These are phyloP conservation scores for Drosophila littoralis DNA, from an alignment of 1,140 invertebrate genomes.

Conservation along the genomic window DNA sequence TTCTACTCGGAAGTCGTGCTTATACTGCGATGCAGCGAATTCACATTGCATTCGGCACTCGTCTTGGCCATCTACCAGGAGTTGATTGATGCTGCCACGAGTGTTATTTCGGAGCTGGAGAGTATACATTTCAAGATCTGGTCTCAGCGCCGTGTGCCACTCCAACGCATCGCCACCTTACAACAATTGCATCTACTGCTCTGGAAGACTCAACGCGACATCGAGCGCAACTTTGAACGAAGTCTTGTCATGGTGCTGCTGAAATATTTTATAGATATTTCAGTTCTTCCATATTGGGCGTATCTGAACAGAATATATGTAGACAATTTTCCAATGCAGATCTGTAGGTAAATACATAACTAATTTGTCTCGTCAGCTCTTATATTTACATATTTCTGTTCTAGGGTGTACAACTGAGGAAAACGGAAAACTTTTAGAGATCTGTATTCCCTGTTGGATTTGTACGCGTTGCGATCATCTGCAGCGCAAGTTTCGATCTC, in stretches of 20 bases:
- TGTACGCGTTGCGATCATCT: conserved; percentile 32
- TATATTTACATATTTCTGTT: background rate
- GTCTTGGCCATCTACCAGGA: conserved; percentile 32
- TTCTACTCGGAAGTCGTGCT: conserved; percentile 39
- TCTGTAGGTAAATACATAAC: conserved; percentile 9
- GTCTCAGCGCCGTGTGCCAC: background rate
- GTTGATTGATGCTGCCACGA: conserved; percentile 7
- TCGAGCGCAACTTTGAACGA: conserved; percentile 23
- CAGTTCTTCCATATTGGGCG: conserved; percentile 33
- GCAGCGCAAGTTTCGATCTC: conserved; percentile 30
- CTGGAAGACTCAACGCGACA: conserved; percentile 25
- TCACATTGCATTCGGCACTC: conserved; percentile 16
- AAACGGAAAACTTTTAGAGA: conserved; percentile 20
- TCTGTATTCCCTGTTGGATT: conserved; percentile 34
- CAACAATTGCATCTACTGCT: conserved; percentile 33
- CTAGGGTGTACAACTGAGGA: conserved; percentile 17
- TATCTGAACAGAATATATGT: conserved; percentile 15
- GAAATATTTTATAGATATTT: conserved; percentile 31
- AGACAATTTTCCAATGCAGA: conserved; percentile 6
- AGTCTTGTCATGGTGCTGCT: conserved; percentile 19
- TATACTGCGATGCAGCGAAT: conserved; percentile 27
- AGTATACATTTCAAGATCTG: background rate
- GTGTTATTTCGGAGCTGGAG: background rate
- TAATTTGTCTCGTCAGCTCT: background rate
- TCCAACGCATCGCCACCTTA: background rate